These are phyloP conservation scores for Pionites leucogaster DNA, from an alignment of 2,113 vertebrate species.

Conservation along the genomic window DNA sequence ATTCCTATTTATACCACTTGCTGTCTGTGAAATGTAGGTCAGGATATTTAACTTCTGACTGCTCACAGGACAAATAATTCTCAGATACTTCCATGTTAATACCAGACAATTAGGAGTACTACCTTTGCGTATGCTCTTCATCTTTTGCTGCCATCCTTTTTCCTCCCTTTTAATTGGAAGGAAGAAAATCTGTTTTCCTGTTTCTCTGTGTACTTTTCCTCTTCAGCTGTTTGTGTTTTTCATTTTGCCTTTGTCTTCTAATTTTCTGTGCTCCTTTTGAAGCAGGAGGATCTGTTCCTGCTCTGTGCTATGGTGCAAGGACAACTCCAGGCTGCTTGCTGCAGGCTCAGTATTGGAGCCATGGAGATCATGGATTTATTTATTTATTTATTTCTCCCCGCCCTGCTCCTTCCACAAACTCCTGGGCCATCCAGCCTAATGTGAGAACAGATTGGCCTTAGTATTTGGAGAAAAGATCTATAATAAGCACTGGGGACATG, in stretches of 20 bases:
- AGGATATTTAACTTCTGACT: neutral
- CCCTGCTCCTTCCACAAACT: neutral
- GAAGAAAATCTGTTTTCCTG: neutral
- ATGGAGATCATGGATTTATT: neutral
- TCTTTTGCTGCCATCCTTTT: neutral
- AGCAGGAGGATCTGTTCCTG: neutral
- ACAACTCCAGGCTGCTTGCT: neutral
- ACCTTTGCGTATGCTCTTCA: neutral
- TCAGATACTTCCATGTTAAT: neutral
- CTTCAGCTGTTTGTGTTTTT: neutral
- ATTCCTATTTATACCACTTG: neutral
- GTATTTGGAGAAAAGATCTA: slow-evolving; percentile 39
- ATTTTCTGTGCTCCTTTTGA: neutral
- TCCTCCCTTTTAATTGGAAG: neutral
- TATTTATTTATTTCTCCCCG: neutral
- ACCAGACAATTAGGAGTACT: neutral
- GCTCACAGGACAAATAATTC: neutral
- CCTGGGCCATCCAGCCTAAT: slow-evolving; percentile 4
- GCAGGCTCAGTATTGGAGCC: neutral
- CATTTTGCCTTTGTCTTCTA: neutral
- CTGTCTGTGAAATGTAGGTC: neutral
- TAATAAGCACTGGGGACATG: slow-evolving; percentile 31
- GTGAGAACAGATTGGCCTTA: slow-evolving; percentile 16
- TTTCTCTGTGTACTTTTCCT: neutral
- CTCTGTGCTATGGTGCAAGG: fast-evolving